Conservation (phyloP, 2,888 invertebrate genomes). For the Pammene aurita region DNA sequence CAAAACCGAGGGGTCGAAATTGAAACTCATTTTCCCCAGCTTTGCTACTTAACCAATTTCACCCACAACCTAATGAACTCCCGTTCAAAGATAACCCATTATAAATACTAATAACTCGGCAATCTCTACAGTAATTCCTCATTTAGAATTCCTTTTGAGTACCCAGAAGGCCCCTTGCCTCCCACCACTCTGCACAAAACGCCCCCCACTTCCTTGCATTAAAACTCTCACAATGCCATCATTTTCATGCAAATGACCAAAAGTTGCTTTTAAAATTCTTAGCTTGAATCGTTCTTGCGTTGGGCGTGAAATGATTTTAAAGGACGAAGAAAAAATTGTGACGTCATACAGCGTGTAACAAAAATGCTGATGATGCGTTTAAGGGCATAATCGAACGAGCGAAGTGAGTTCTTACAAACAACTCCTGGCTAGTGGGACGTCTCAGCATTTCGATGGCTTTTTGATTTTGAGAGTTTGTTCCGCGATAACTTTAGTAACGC, state of each 20-base stretch:
- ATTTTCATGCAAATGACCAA: conserved; percentile 51
- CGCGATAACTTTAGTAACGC: no score
- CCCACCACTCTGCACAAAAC: conserved; percentile 43
- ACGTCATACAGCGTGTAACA: not conserved
- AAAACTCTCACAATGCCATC: conserved; percentile 49
- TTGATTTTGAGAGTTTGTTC: no score
- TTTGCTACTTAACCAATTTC: not conserved
- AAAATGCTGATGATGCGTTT: no score
- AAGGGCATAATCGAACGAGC: no score
- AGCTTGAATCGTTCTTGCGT: conserved; percentile 27
- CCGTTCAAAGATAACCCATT: conserved; percentile 13
- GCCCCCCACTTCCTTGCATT: conserved; percentile 46
- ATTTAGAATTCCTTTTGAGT: conserved; percentile 39
- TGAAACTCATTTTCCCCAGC: not conserved
- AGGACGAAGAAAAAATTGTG: not conserved
- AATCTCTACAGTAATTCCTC: conserved; percentile 25
- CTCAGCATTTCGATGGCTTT: no score
- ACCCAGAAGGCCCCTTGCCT: conserved; percentile 23
- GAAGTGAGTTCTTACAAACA: no score
- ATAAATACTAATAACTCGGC: not conserved
- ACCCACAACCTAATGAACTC: not conserved
- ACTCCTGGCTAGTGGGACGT: no score
- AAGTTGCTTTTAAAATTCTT: conserved; percentile 42
- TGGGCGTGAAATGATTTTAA: not conserved
- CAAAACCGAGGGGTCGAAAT: not conserved